Evolutionary conservation across 2,797 vertebrate species (phyloP).

Genomic region (Darevskia nairensis): DNA sequence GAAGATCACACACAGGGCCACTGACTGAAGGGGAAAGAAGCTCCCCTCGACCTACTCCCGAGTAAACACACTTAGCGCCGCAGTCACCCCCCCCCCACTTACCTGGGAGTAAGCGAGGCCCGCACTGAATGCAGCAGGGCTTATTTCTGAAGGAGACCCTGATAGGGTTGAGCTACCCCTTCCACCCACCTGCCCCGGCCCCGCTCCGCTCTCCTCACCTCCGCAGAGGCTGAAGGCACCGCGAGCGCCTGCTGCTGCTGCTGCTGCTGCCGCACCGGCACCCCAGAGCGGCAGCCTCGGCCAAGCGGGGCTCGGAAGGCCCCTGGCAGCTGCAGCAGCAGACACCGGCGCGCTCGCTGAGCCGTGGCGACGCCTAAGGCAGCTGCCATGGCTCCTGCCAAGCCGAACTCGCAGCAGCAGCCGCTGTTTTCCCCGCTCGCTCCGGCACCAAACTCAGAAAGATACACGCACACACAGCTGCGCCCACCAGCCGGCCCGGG

Average conservation of each 20-base stretch:
- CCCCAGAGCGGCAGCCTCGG: slow-evolving; percentile 47
- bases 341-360: not conserved
- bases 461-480: too few species aligned
- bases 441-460: not conserved
- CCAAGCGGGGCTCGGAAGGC: not conserved
- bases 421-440: not conserved
- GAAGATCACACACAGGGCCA: too few species aligned
- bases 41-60: too few species aligned
- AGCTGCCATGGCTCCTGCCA: not conserved
- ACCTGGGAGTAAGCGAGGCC: not conserved
- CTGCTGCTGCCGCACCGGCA: slow-evolving; percentile 35
- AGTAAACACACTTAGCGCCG: too few species aligned
- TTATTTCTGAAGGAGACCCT: not conserved
- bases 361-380: not conserved
- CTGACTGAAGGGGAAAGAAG: too few species aligned
- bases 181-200: too few species aligned
- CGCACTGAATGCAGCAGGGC: not conserved
- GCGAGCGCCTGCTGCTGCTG: slow-evolving; percentile 19
- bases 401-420: too few species aligned
- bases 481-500: fast-evolving
- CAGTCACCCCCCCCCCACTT: too few species aligned
- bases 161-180: not conserved
- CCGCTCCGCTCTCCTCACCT: slow-evolving; percentile 25
- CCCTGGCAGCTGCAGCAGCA: slow-evolving; percentile 3
- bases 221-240: slow-evolving; percentile 9